Evolutionary conservation across 2,797 vertebrate species (phyloP), one percentile per base, ranked within the genome.

Genomic region (Alca torda): DNA sequence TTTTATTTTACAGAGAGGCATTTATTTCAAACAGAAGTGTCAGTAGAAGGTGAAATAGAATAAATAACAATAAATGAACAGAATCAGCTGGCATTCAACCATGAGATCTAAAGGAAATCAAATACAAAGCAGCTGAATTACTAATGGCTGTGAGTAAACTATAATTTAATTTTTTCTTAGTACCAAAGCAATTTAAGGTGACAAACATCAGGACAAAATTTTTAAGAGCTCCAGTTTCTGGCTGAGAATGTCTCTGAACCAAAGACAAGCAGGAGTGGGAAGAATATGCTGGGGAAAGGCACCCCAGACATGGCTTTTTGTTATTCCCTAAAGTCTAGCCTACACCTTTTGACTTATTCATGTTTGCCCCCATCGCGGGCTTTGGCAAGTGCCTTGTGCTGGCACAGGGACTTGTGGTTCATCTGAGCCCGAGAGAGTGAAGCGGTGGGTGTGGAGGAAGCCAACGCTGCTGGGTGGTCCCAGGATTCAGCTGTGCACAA

Each of bases 31-130:
- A 78, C 54, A n/a, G 18, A 87, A 89, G 35, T 78, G 79, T 92
- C 92, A 83, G 59, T 23, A 84, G 77, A 95, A 88, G 60, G 80
- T 78, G 94, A 90, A 95, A 88, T 23, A 79, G 80, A 87, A 93
- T 93, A 93, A 95, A 95, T 79, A 95, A 87, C 57, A 93, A 89
- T 73, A 93, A 95, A 95, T 93, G 82, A 96, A 90, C 57, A 92
- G 83, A 75, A 82, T n/a, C 70, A 95, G 45, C 63, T 90, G 85
- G 94, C 90, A 84, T 93, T 94, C 80, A 95, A 90, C 87, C 77
- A 74, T 60, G 77, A 96, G 74, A 84, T 96, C 89, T 88, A 91
- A 94, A 87, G 76, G 72, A 93, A 96, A 92, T 75, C 48, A 89
- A 65, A 95, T 35, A 65, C 33, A 69, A 95, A 95, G 81, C 74